phyloP scores from a whole-genome alignment of 2,113 vertebrate genomes.

The Carassius carassius region DNA sequence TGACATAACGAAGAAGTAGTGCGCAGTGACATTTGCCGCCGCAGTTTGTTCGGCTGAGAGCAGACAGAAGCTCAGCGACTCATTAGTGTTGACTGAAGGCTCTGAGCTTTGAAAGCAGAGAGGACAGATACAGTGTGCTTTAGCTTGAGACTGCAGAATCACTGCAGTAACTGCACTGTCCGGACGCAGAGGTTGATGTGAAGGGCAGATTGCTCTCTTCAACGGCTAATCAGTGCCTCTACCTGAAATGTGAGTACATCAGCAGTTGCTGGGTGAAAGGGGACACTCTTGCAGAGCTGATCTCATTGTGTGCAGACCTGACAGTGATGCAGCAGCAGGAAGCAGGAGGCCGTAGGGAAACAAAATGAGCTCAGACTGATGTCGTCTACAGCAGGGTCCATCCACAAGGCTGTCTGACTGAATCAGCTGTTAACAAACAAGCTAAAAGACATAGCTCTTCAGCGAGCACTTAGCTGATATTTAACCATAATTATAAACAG shows the following conservation, averaged over 20 bases:
- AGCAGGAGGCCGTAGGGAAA: conserved; percentile 38
- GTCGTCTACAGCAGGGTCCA: conserved; percentile 20
- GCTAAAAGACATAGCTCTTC: not conserved
- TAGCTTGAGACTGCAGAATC: conserved; percentile 61
- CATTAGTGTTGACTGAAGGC: conserved; percentile 50
- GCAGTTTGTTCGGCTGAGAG: not conserved
- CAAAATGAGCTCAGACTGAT: conserved; percentile 30
- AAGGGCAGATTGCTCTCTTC: conserved; percentile 41
- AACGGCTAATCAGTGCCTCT: conserved; percentile 10
- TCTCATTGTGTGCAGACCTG: conserved; percentile 46
- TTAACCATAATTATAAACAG: not conserved
- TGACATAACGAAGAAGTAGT: not conserved
- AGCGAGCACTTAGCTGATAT: too few species aligned
- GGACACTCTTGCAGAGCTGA: conserved; percentile 44
- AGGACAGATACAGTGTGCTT: conserved; percentile 48
- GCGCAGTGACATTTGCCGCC: not conserved
- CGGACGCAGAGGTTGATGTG: conserved; percentile 35
- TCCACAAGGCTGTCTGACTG: conserved; percentile 13
- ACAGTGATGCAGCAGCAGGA: conserved; percentile 52
- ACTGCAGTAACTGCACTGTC: conserved; percentile 52
- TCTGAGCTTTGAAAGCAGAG: conserved; percentile 45
- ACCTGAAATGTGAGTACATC: conserved; percentile 36
- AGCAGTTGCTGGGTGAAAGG: conserved; percentile 47
- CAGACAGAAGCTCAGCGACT: conserved; percentile 24
- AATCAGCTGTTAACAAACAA: conserved; percentile 24